Conservation (phyloP, 2,113 vertebrate species). For the Morone saxatilis region DNA sequence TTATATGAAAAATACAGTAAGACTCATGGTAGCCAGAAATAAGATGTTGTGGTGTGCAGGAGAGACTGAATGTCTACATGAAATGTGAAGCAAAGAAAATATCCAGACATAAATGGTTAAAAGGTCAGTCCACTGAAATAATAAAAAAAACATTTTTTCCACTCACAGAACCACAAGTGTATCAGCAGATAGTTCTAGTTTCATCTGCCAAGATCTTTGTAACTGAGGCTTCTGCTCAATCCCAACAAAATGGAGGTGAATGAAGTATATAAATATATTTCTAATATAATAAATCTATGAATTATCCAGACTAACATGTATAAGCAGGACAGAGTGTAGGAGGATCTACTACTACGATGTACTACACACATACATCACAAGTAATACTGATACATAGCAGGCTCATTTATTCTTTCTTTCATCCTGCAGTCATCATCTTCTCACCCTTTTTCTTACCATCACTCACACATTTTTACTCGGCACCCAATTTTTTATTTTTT, state of each 20-base stretch:
- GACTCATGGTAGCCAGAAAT: slow-evolving; percentile 15
- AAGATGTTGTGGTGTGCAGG: slow-evolving; percentile 39
- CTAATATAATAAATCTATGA: background rate
- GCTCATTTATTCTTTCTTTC: slow-evolving; percentile 29
- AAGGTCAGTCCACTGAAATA: slow-evolving; percentile 22
- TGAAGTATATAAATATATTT: too few relatives aligned
- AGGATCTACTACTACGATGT: slow-evolving; percentile 11
- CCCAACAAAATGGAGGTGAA: background rate
- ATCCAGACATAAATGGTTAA: slow-evolving; percentile 12
- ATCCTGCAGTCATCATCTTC: slow-evolving; percentile 41
- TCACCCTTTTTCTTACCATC: slow-evolving; percentile 37
- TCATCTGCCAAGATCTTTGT: background rate
- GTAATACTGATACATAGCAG: background rate
- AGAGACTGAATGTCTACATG: slow-evolving; percentile 51
- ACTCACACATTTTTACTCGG: slow-evolving; percentile 36
- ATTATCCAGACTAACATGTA: background rate
- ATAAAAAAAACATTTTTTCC: slow-evolving; percentile 19
- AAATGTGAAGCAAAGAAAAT: slow-evolving; percentile 37
- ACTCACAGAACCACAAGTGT: slow-evolving; percentile 4
- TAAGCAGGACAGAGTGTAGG: background rate
- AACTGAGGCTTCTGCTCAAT: background rate
- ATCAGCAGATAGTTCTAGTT: background rate
- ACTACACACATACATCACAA: slow-evolving; percentile 3
- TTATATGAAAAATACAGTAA: slow-evolving; percentile 30
- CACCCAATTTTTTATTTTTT: slow-evolving; percentile 8